Evolutionary conservation across 2,113 vertebrate species (phyloP).

Genomic region (Peromyscus californicus): DNA sequence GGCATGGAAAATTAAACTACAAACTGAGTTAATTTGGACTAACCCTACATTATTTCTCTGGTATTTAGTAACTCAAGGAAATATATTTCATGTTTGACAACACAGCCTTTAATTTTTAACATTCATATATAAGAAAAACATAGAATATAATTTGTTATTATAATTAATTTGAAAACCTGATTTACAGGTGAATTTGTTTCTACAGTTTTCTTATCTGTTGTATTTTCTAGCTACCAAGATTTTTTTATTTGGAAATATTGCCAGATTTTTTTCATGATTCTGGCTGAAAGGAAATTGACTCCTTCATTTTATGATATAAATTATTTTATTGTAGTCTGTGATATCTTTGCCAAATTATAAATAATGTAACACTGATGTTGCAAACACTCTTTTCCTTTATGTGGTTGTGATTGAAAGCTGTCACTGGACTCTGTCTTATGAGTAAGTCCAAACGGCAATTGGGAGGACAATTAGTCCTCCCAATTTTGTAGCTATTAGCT

Average conservation of each 20-base stretch:
- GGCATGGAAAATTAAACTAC: not conserved
- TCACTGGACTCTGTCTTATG: not conserved
- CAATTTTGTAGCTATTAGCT: not conserved
- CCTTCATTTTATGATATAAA: conserved; percentile 1
- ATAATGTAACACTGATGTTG: not conserved
- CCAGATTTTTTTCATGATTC: conserved; percentile 14
- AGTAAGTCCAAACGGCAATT: conserved; percentile 43
- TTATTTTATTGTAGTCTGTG: not conserved
- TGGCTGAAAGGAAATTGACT: conserved; percentile 42
- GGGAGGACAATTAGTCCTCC: not conserved
- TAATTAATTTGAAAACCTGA: conserved; percentile 31
- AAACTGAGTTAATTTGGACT: conserved; percentile 22
- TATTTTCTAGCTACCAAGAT: conserved; percentile 18
- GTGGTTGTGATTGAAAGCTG: conserved; percentile 36
- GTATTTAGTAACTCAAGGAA: not conserved
- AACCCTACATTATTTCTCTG: not conserved
- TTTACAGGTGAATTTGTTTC: conserved; percentile 32
- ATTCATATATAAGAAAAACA: conserved; percentile 42
- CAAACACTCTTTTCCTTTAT: not conserved
- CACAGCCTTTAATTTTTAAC: not conserved
- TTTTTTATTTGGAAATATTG: conserved; percentile 36
- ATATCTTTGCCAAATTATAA: not conserved
- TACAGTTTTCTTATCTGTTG: conserved; percentile 7
- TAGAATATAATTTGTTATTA: conserved; percentile 7
- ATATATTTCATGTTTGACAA: conserved; percentile 39